Percentiles rank a stretch among this genome's conserved stretches.
These are phyloP conservation scores for Capricornis sumatraensis DNA, from an alignment of 2,113 vertebrate genomes.

Conservation along the genomic window DNA sequence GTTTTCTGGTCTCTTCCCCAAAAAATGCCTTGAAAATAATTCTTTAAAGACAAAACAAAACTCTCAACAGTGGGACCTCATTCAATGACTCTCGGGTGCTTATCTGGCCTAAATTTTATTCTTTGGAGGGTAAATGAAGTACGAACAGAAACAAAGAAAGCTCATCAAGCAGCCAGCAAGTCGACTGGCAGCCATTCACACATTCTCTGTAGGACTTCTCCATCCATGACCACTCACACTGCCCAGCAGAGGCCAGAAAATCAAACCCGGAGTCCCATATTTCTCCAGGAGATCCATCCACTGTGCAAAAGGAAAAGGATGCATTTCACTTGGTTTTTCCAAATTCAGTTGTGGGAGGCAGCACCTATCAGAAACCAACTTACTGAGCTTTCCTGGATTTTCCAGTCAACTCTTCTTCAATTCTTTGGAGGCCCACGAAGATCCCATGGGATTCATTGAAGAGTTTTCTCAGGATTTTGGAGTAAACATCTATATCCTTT, in stretches of 20 bases:
- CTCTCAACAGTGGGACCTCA: neutral
- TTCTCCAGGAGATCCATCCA: neutral
- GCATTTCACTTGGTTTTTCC: neutral
- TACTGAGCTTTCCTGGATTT: slow-evolving; percentile 87
- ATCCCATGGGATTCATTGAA: slow-evolving; percentile 98
- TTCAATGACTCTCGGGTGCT: neutral
- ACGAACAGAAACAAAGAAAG: neutral
- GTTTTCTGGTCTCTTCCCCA: neutral
- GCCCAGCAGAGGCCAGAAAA: neutral
- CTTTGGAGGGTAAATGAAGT: neutral
- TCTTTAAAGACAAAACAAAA: neutral
- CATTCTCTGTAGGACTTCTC: neutral
- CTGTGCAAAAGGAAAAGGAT: neutral
- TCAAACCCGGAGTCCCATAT: neutral
- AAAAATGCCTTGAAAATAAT: neutral
- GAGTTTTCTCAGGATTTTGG: slow-evolving; percentile 93
- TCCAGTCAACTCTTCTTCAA: slow-evolving; percentile 87
- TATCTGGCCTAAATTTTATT: neutral
- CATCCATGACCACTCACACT: neutral
- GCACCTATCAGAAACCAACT: slow-evolving; percentile 46
- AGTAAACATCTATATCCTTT: slow-evolving; percentile 92
- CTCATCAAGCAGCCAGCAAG: neutral
- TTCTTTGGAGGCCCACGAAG: slow-evolving; percentile 92
- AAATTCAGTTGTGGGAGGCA: neutral
- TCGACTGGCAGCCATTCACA: neutral